These are phyloP conservation scores for Limulus polyphemus DNA, from an alignment of 2,888 invertebrate genomes.

Conservation along the genomic window DNA sequence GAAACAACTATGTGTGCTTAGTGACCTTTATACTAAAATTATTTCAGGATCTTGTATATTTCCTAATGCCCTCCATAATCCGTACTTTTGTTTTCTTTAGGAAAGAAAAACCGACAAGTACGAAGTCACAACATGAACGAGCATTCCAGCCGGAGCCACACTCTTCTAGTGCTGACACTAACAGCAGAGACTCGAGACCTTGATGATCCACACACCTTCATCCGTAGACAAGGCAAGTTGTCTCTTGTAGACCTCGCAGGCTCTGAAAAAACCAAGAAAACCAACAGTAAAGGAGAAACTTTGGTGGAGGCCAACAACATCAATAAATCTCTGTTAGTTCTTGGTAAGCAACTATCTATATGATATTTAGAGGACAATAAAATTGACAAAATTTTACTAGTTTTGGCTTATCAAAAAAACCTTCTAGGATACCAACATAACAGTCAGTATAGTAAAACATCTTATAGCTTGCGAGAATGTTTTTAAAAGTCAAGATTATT, in stretches of 20 bases:
- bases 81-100: slow-evolving; percentile 39
- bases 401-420: too few species aligned
- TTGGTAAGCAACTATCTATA: slow-evolving; percentile 49
- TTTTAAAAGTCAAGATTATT: too few species aligned
- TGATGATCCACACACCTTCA: slow-evolving; percentile 53
- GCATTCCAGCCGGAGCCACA: slow-evolving; percentile 82
- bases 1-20: neutral
- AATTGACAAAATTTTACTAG: too few species aligned
- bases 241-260: slow-evolving; percentile 93
- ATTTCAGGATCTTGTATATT: neutral
- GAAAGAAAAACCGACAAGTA: slow-evolving; percentile 76
- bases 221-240: slow-evolving; percentile 83
- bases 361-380: too few species aligned
- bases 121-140: slow-evolving; percentile 89
- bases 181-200: slow-evolving; percentile 52
- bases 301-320: slow-evolving; percentile 91
- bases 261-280: slow-evolving; percentile 91
- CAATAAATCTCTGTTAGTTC: slow-evolving; percentile 84
- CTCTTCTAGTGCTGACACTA: slow-evolving; percentile 77
- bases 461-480: too few species aligned
- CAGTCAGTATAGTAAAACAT: too few species aligned
- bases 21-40: neutral
- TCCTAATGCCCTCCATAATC: neutral
- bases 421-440: too few species aligned
- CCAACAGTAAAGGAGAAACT: slow-evolving; percentile 71